A percentile compares a stretch with the other conserved stretches of the same genome.
Conservation (phyloP, 2,797 vertebrate genomes). For the Naso thynnoides region DNA sequence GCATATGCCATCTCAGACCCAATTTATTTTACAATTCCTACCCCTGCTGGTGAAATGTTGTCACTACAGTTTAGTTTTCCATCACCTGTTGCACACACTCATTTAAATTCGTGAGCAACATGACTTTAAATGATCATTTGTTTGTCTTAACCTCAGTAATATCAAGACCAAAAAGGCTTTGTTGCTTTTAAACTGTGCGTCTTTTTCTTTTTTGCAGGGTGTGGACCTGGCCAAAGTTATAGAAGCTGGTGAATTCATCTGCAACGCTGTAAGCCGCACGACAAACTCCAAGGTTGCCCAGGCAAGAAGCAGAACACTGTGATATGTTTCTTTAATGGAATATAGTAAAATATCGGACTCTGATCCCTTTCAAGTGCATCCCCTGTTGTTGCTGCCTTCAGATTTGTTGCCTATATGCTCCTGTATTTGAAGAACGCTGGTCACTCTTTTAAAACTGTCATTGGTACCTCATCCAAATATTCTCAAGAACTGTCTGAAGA, state of each 20-base stretch:
- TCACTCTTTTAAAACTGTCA: constrained; percentile 15
- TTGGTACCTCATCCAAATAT: neutral
- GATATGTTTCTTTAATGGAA: constrained; percentile 26
- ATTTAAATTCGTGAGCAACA: neutral
- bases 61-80: constrained; percentile 53
- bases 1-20: constrained; percentile 21
- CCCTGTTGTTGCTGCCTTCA: constrained; percentile 52
- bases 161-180: neutral
- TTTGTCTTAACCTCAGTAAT: neutral
- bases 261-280: constrained; percentile 87
- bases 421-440: constrained; percentile 17
- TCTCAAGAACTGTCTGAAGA: neutral
- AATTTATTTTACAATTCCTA: constrained; percentile 80
- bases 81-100: constrained; percentile 6
- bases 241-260: constrained; percentile 93
- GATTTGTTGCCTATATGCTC: constrained; percentile 28
- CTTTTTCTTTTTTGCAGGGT: constrained; percentile 81
- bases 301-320: constrained; percentile 79
- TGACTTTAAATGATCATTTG: neutral
- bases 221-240: constrained; percentile 91
- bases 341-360: neutral
- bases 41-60: constrained; percentile 78
- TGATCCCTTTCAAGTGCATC: constrained; percentile 48
- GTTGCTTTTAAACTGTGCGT: neutral
- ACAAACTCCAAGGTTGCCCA: constrained; percentile 94